Percentiles rank a stretch among this genome's conserved stretches.
phyloP scores from a whole-genome alignment of 2,888 invertebrate genomes.

The Calephelis perditalis region DNA sequence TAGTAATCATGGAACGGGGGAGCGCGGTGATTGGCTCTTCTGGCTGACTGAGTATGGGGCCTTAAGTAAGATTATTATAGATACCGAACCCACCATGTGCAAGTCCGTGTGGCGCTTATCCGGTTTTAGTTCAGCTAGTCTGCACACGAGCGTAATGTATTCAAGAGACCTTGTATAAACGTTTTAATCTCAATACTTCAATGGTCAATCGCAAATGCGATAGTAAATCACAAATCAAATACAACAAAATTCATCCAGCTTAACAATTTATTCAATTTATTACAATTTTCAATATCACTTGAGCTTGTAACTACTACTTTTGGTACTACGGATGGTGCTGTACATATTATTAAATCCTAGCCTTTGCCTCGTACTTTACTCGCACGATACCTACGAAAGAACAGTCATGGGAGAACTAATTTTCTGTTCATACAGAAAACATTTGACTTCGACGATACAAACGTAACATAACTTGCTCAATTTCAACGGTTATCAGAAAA shows the following conservation, averaged over 20 bases:
- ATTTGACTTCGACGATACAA: no score
- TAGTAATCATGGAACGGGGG: no score
- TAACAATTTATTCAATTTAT: constrained; percentile 6
- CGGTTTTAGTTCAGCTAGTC: no score
- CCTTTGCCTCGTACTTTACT: neutral
- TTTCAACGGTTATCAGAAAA: neutral
- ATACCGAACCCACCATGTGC: neutral
- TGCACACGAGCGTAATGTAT: neutral
- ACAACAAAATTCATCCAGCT: neutral
- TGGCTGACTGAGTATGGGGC: no score
- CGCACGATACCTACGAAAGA: no score
- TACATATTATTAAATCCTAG: constrained; percentile 1
- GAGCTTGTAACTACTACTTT: constrained; percentile 6
- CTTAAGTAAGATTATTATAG: neutral
- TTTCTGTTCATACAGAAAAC: no score
- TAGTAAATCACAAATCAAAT: neutral
- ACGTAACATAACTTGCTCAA: neutral
- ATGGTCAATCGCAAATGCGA: neutral
- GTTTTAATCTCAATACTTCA: constrained; percentile 2
- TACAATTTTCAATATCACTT: constrained; percentile 18
- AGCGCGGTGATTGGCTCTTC: no score
- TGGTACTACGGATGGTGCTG: neutral
- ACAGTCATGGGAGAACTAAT: no score
- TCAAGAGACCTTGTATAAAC: neutral
- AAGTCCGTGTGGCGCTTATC: no score